phyloP scores from a whole-genome alignment of 2,797 vertebrate genomes.

The Danio albolineatus region DNA sequence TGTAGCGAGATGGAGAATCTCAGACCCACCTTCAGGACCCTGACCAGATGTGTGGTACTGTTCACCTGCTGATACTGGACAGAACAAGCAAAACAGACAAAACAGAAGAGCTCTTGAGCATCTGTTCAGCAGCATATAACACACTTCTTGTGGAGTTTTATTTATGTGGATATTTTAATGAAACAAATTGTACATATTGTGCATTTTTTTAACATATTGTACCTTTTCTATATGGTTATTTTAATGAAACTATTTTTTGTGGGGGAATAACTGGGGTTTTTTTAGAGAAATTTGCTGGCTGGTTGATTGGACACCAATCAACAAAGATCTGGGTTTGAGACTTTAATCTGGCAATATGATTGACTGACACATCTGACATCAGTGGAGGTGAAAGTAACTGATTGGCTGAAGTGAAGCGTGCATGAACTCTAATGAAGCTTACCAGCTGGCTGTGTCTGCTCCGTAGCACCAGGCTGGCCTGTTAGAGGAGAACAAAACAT shows the following conservation, averaged over 20 bases:
- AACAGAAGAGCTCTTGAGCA: slow-evolving; percentile 76
- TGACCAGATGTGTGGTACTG: slow-evolving; percentile 84
- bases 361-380: neutral
- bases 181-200: too few relatives aligned
- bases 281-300: too few relatives aligned
- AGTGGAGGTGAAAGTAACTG: neutral
- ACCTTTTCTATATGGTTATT: too few relatives aligned
- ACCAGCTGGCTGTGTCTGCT: slow-evolving; percentile 77
- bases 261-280: too few relatives aligned
- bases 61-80: slow-evolving; percentile 82
- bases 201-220: too few relatives aligned
- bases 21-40: slow-evolving; percentile 82
- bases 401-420: slow-evolving; percentile 1
- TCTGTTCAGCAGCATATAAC: slow-evolving; percentile 59
- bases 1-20: neutral
- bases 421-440: slow-evolving; percentile 72
- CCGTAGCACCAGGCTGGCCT: slow-evolving; percentile 70
- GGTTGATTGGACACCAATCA: too few relatives aligned
- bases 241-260: too few relatives aligned
- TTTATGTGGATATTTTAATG: too few relatives aligned
- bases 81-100: slow-evolving; percentile 82
- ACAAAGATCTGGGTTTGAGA: too few relatives aligned
- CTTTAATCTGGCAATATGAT: too few relatives aligned
- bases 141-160: neutral
- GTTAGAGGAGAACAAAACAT: slow-evolving; percentile 40